Conservation (phyloP, 2,113 vertebrate genomes). For the Gymnogyps californianus region DNA sequence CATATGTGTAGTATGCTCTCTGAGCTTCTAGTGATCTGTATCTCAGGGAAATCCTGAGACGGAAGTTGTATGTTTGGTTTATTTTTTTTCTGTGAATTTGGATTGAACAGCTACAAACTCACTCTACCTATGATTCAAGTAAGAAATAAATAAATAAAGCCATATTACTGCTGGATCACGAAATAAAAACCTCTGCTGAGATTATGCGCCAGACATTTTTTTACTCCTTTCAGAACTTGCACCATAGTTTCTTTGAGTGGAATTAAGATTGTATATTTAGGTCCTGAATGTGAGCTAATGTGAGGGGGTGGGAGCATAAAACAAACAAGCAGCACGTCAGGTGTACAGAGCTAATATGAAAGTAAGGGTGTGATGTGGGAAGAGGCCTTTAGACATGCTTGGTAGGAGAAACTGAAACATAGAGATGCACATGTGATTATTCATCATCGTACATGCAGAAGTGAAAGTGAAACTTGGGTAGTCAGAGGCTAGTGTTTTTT, state of each 20-base stretch:
- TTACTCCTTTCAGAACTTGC: neutral
- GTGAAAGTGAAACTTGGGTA: neutral
- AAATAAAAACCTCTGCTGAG: neutral
- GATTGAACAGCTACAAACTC: neutral
- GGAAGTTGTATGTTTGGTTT: neutral
- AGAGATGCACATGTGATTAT: neutral
- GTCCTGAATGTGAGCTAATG: neutral
- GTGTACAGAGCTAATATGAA: neutral
- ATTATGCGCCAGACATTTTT: neutral
- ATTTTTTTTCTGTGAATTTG: neutral
- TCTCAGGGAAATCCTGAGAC: neutral
- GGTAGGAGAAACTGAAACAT: neutral
- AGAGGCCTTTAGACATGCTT: neutral
- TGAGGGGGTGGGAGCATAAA: accelerated
- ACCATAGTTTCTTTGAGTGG: neutral
- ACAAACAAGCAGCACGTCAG: neutral
- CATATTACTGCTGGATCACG: neutral
- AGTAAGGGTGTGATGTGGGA: neutral
- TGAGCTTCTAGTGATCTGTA: neutral
- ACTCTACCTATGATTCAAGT: neutral
- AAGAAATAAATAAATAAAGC: neutral
- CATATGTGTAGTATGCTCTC: neutral
- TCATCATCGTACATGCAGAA: neutral
- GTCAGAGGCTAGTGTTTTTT: neutral
- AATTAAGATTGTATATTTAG: neutral